A percentile compares a stretch with the other conserved stretches of the same genome.
These are phyloP conservation scores for Drosophila nigromelanica DNA, from an alignment of 1,140 invertebrate species.

Conservation along the genomic window DNA sequence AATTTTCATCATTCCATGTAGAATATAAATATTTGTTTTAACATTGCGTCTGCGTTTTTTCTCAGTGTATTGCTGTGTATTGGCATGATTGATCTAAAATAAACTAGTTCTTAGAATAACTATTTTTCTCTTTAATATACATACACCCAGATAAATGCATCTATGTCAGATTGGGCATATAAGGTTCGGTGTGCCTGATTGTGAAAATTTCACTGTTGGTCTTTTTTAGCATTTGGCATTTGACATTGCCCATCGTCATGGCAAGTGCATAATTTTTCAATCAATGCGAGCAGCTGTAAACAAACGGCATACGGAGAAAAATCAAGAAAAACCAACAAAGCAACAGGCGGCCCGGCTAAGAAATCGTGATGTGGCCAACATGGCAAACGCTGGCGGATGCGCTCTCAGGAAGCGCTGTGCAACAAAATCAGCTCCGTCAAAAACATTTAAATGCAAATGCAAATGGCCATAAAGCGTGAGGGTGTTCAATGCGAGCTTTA, in stretches of 20 bases:
- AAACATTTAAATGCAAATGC: conserved; percentile 81
- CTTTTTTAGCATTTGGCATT: conserved; percentile 61
- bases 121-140: not conserved
- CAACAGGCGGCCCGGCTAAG: conserved; percentile 37
- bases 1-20: no score
- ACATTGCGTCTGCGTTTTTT: no score
- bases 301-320: conserved; percentile 63
- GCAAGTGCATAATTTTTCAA: conserved; percentile 82
- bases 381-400: conserved; percentile 39
- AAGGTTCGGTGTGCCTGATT: conserved; percentile 27
- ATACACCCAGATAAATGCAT: conserved; percentile 27
- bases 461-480: conserved; percentile 78
- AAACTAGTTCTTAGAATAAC: not conserved
- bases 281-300: conserved; percentile 79
- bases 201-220: conserved; percentile 35
- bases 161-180: conserved; percentile 53
- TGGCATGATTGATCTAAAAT: not conserved
- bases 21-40: no score
- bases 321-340: conserved; percentile 22
- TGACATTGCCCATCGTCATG: conserved; percentile 75
- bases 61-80: not conserved
- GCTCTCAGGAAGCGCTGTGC: conserved; percentile 36
- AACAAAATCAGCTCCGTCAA: conserved; percentile 50
- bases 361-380: conserved; percentile 51
- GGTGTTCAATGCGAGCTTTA: conserved; percentile 78